A percentile compares a stretch with the other conserved stretches of the same genome.
These are phyloP conservation scores for Epirrita christyi DNA, from an alignment of 2,888 invertebrate species.

Conservation along the genomic window DNA sequence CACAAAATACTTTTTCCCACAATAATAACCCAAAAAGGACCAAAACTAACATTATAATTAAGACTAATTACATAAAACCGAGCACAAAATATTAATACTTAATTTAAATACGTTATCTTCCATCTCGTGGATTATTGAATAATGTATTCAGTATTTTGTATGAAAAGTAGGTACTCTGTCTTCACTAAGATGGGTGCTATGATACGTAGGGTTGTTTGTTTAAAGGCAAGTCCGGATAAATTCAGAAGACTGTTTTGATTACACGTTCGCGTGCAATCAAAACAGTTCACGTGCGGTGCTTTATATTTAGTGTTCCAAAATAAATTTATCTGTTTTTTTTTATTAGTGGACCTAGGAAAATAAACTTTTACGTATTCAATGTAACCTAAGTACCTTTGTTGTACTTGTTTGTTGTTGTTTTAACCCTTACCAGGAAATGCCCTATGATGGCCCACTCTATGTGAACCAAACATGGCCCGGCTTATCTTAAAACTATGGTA, in stretches of 20 bases:
- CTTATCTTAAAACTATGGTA: no score
- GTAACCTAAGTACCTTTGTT: no score
- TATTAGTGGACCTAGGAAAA: no score
- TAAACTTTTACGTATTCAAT: no score
- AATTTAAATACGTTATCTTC: conserved; percentile 67
- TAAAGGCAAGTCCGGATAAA: conserved; percentile 22
- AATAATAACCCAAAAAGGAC: conserved; percentile 38
- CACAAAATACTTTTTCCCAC: conserved; percentile 11
- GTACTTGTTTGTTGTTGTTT: no score
- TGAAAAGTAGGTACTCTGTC: conserved; percentile 45
- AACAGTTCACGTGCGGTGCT: no score
- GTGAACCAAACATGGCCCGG: no score
- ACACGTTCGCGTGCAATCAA: no score
- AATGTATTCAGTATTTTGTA: conserved; percentile 48
- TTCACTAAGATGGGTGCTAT: conserved; percentile 52
- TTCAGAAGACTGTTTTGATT: conserved; percentile 9
- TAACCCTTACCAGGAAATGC: no score
- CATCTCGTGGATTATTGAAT: conserved; percentile 71
- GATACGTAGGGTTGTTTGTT: conserved; percentile 55
- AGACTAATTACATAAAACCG: conserved; percentile 71
- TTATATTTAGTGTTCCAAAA: no score
- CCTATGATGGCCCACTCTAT: no score
- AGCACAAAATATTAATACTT: conserved; percentile 65
- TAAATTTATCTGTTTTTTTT: no score
- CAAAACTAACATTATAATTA: conserved; percentile 51